These are phyloP conservation scores for Scaptomyza graminum DNA, from an alignment of 1,140 invertebrate genomes.

Conservation along the genomic window DNA sequence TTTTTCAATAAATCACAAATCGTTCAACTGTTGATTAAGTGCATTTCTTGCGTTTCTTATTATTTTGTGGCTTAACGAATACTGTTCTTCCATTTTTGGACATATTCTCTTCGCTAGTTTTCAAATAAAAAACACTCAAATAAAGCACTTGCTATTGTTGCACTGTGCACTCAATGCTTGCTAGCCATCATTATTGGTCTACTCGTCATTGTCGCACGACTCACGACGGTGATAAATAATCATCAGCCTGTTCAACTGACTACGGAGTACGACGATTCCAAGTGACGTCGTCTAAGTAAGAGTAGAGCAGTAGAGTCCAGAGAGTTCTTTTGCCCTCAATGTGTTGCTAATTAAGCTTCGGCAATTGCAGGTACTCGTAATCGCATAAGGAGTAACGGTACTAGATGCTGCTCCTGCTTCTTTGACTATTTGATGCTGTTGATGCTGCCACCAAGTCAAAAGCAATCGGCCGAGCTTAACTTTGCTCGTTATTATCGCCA, in stretches of 20 bases:
- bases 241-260: slow-evolving; percentile 55
- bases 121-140: no score
- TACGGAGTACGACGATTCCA: slow-evolving; percentile 13
- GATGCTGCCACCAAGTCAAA: slow-evolving; percentile 11
- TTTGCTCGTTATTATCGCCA: slow-evolving; percentile 65
- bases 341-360: slow-evolving; percentile 70
- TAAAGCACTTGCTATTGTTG: no score
- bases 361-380: slow-evolving; percentile 76
- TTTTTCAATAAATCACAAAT: neutral
- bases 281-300: slow-evolving; percentile 3
- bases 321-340: slow-evolving; percentile 42
- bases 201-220: slow-evolving; percentile 81
- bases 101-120: neutral
- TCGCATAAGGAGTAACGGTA: slow-evolving; percentile 77
- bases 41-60: no score
- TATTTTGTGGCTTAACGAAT: no score
- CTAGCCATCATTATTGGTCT: slow-evolving; percentile 41
- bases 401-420: slow-evolving; percentile 40
- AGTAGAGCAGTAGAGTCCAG: slow-evolving; percentile 27
- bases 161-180: slow-evolving; percentile 19
- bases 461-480: slow-evolving; percentile 44
- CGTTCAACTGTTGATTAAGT: no score
- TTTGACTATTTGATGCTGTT: neutral
- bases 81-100: no score
- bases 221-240: slow-evolving; percentile 82